Conservation (phyloP, 1,140 invertebrate species). For the Musca domestica region DNA sequence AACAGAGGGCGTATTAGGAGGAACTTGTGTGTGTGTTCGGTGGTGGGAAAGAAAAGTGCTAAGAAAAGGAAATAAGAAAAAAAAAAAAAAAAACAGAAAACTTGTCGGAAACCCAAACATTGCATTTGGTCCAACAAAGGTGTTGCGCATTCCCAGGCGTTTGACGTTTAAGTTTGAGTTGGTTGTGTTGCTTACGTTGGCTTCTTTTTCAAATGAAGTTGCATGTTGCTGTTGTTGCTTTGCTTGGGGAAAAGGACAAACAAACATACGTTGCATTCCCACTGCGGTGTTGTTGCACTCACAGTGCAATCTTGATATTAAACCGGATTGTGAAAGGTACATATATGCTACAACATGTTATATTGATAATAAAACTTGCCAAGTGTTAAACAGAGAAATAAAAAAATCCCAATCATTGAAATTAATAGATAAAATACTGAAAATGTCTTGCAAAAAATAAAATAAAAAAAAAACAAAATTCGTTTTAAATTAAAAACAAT, state of each 20-base stretch:
- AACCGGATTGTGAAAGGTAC: constrained; percentile 9
- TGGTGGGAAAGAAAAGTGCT: too few species aligned
- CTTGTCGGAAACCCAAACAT: too few species aligned
- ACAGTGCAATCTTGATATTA: background rate
- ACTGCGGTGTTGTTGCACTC: too few species aligned
- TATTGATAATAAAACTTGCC: background rate
- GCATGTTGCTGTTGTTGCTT: background rate
- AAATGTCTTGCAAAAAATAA: background rate
- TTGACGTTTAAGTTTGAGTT: background rate
- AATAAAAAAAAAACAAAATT: background rate
- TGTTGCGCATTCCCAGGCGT: too few species aligned
- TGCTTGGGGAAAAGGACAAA: background rate
- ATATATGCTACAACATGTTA: constrained; percentile 17
- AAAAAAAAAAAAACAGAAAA: too few species aligned
- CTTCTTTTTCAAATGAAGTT: too few species aligned
- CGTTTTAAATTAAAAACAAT: background rate
- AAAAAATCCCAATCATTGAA: background rate
- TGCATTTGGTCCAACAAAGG: too few species aligned
- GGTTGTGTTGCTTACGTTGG: background rate
- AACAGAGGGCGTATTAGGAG: too few species aligned
- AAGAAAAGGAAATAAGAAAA: too few species aligned
- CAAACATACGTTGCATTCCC: too few species aligned
- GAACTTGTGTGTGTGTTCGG: too few species aligned
- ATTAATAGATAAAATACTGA: too few species aligned
- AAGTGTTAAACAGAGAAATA: background rate